A percentile compares a stretch with the other conserved stretches of the same genome.
Evolutionary conservation across 2,888 invertebrate species (phyloP).

Genomic region (Melipona bicolor): DNA sequence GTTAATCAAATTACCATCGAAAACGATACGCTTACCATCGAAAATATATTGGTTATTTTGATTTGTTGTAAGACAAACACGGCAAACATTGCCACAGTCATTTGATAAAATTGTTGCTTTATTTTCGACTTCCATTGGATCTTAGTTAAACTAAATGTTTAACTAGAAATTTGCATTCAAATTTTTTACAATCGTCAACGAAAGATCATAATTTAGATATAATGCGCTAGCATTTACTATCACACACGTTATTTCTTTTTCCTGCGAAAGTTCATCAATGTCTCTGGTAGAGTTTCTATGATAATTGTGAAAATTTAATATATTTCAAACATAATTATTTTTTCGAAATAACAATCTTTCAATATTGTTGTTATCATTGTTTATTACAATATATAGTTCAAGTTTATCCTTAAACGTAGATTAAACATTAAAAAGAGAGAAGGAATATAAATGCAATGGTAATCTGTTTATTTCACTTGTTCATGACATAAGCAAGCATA

Average conservation of each 20-base stretch:
- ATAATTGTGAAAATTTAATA: slow-evolving; percentile 3
- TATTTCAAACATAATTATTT: background rate
- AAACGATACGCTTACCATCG: slow-evolving; percentile 12
- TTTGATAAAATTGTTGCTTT: slow-evolving; percentile 22
- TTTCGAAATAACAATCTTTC: background rate
- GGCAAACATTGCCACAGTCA: slow-evolving; percentile 66
- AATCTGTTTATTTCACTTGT: slow-evolving; percentile 30
- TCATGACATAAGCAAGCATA: slow-evolving; percentile 38
- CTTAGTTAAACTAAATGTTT: slow-evolving; percentile 23
- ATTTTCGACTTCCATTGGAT: slow-evolving; percentile 54
- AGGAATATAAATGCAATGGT: background rate
- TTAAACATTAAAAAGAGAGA: background rate
- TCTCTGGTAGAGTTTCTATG: slow-evolving; percentile 47
- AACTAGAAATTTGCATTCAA: slow-evolving; percentile 29
- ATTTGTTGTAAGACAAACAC: slow-evolving; percentile 74
- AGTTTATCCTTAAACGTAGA: background rate
- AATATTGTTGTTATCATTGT: background rate
- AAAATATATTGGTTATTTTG: slow-evolving; percentile 75
- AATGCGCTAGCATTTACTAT: slow-evolving; percentile 24
- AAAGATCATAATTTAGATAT: slow-evolving; percentile 26
- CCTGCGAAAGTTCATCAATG: slow-evolving; percentile 10
- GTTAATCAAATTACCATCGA: slow-evolving; percentile 39
- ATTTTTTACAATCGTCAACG: slow-evolving; percentile 3
- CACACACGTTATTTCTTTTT: slow-evolving; percentile 18
- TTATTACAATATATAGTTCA: background rate